Conservation (phyloP, 2,113 vertebrate genomes). For the Leucoraja erinaceus region DNA sequence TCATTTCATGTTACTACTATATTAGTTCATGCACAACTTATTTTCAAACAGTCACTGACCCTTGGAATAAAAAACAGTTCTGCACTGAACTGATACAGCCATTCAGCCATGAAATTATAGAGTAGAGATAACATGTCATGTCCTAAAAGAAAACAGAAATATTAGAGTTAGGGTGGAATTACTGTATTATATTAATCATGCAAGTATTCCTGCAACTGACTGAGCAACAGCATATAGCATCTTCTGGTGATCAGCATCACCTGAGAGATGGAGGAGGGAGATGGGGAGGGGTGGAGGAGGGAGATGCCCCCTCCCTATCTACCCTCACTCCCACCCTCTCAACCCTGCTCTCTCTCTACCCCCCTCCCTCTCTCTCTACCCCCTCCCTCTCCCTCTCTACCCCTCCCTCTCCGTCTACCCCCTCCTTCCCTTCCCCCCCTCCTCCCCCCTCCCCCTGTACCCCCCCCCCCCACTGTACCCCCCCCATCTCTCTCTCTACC, state of each 20-base stretch:
- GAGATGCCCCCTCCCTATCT: too few species aligned
- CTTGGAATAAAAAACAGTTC: conserved; percentile 85
- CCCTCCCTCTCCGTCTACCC: too few species aligned
- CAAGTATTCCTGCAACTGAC: background rate
- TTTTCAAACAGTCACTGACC: conserved; percentile 57
- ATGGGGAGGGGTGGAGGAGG: too few species aligned
- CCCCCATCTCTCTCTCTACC: too few species aligned
- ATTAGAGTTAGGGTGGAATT: background rate
- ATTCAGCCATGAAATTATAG: conserved; percentile 88
- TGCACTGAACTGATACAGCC: conserved; percentile 92
- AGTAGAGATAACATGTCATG: conserved; percentile 86
- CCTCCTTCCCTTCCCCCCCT: too few species aligned
- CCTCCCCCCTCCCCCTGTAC: too few species aligned
- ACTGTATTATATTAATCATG: background rate
- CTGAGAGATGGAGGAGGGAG: too few species aligned
- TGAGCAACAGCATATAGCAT: background rate
- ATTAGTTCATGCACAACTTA: background rate
- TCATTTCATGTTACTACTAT: background rate
- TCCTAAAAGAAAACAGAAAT: conserved; percentile 55
- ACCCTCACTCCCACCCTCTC: too few species aligned
- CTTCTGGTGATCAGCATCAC: background rate
- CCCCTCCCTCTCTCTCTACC: too few species aligned
- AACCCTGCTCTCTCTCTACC: too few species aligned
- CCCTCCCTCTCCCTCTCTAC: too few species aligned
- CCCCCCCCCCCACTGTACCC: too few species aligned